Base-by-base conservation (phyloP, 2,797 vertebrate genomes). In the Falco peregrinus region DNA sequence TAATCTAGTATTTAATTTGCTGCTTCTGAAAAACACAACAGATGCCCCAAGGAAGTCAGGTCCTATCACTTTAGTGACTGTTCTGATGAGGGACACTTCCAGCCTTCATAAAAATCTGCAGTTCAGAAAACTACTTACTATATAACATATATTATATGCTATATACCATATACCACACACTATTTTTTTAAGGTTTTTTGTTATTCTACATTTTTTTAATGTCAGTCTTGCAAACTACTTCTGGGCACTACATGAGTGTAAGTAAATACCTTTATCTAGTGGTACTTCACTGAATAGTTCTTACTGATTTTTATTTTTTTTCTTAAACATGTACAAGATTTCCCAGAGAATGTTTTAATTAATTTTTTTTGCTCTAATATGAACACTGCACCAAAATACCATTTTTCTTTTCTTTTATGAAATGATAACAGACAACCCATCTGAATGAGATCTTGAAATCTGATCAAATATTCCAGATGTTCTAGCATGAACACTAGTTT, bases 401-500 rank as follows among this genome's bases (percentile, higher is more conserved):
- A 13, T 53, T 81, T 87, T 94, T 61, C 22, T 57, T 95, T 93
- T 92, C 45, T 95, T 97, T 90, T 96, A 37, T 88, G 82, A 94
- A 92, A 93, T 75, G 1, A 79, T 87, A 95, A 77, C 63, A 92
- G 83, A 73, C 45, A 91, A 70, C 37, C 54, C 67, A 53, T 87
- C 65, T 87, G 81, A 96, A 96, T 92, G 94, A 97, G 75, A 84
- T 96, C 87, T 97, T 98, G 97, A 97, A 98, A 94, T 88, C 60
- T 89, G 84, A 97, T 97, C 96, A 97, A 97, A 89, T 53, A 53
- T 92, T 97, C 97, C 98, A 98, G 98, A 98, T 98, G 98, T 98
- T 98, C 80, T 81, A 87, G 64, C 41, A 33, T 69, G 97, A 97
- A 71, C 89, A 70, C 39, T 93, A 96, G 84, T 94, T 96, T 93